phyloP scores from a whole-genome alignment of 1,140 invertebrate species.

The Cotesia glomerata region DNA sequence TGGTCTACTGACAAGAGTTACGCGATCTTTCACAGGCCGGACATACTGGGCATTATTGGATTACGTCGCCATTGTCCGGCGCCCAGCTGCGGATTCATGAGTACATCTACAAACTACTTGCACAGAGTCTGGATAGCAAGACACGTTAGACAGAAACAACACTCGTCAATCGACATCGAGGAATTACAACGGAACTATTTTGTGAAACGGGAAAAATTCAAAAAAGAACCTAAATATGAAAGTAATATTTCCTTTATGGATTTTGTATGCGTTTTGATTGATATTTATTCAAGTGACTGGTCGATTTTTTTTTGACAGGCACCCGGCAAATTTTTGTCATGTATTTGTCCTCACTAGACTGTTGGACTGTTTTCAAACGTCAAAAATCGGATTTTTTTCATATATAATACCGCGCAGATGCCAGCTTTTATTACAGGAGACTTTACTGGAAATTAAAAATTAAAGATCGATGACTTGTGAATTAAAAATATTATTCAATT shows the following conservation, averaged over 20 bases:
- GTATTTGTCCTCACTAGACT: neutral
- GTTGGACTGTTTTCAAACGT: neutral
- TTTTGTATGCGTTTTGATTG: conserved; percentile 40
- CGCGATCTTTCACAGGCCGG: conserved; percentile 32
- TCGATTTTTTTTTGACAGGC: conserved; percentile 6
- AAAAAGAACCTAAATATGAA: conserved; percentile 44
- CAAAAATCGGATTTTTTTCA: neutral
- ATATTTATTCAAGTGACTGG: conserved; percentile 51
- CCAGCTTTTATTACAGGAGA: too few relatives aligned
- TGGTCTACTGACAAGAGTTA: neutral
- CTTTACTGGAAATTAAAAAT: too few relatives aligned
- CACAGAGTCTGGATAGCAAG: neutral
- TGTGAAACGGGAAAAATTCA: neutral
- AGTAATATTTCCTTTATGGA: conserved; percentile 50
- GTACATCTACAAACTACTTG: neutral
- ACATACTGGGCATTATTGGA: conserved; percentile 47
- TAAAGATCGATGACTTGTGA: too few relatives aligned
- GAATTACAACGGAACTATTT: neutral
- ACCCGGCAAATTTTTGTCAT: neutral
- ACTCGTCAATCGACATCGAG: neutral
- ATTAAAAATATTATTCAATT: too few relatives aligned
- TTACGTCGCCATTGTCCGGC: conserved; percentile 46
- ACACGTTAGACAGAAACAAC: too few relatives aligned
- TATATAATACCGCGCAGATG: neutral
- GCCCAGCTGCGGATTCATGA: conserved; percentile 29